Base-by-base conservation (phyloP, 2,113 vertebrate species). In the Grammomys dolichurus region DNA sequence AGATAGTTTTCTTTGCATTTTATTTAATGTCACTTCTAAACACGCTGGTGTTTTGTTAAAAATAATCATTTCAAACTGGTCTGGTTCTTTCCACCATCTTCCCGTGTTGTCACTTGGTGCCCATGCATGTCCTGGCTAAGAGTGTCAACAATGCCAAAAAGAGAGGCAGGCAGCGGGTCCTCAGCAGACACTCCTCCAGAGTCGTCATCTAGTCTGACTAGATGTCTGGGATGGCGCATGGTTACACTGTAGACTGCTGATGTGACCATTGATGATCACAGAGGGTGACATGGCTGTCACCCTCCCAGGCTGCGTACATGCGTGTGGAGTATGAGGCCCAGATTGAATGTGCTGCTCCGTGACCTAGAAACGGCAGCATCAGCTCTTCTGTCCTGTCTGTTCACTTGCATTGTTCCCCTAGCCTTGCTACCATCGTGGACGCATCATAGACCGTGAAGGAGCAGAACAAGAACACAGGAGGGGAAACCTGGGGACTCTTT, bases 21-120 rank as follows among this genome's bases (percentile, higher is more conserved):
- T 91, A 85, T 96, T 96, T 96, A 85, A 85, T 78, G 58, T 92
- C 86, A 93, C 88, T 90, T 89, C 89, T 78, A 0, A 97, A 94
- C 0, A 22, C 95, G 2, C 56, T 73, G 20, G n/a, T 8, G 8
- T 73, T 91, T 94, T 87, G 19, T 14, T 97, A 3, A 90, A 91
- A 96, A 75, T 58, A 73, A 72, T 80, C 54, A 76, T 86, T 82
- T 89, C 63, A 73, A 86, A 48, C 63, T 87, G 80, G 58, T 94
- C 73, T 93, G 54, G 7, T 84, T 96, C 11, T 87, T 69, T 46
- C 40, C 40, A 67, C 26, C 26, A 11, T 67, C 28, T 86, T 67
- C 33, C 63, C 7, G 1, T 33, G 63, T 67, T 86, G 16, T 48
- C 84, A 67, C 10, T 48, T 86, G 63, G 28, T 48, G 12, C 63